phyloP scores from a whole-genome alignment of 2,888 invertebrate genomes.

The Synergus umbraculus region DNA sequence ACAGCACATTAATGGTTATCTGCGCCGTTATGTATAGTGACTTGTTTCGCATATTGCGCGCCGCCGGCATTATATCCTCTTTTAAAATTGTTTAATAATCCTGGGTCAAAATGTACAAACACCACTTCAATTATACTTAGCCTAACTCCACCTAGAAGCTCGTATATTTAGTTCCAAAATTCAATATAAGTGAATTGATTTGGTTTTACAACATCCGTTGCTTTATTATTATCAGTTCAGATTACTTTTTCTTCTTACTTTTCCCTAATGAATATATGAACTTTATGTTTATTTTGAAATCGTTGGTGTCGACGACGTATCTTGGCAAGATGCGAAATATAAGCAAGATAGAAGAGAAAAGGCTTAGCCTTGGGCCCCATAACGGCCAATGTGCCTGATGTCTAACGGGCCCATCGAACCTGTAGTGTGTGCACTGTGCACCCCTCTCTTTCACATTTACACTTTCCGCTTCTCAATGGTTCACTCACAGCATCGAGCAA shows the following conservation, averaged over 20 bases:
- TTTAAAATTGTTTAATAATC: not conserved
- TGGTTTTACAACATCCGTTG: not conserved
- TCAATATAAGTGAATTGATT: not conserved
- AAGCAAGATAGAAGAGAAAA: constrained; percentile 27
- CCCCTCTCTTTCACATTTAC: constrained; percentile 20
- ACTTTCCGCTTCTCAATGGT: constrained; percentile 12
- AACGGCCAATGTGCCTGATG: constrained; percentile 34
- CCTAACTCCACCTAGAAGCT: not conserved
- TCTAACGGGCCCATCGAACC: constrained; percentile 34
- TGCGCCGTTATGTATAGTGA: not conserved
- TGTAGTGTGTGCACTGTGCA: constrained; percentile 8
- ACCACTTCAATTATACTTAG: not conserved
- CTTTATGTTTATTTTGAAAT: constrained; percentile 18
- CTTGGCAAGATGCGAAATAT: constrained; percentile 12
- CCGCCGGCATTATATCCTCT: not conserved
- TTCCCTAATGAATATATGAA: not conserved
- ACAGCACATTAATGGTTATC: not conserved
- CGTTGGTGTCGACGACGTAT: not conserved
- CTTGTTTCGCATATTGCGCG: not conserved
- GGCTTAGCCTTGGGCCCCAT: constrained; percentile 34
- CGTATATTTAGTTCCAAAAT: not conserved
- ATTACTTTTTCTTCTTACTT: not conserved
- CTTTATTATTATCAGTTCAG: not conserved
- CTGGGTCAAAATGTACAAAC: not conserved
- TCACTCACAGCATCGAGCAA: constrained; percentile 14